A percentile compares a stretch with the other conserved stretches of the same genome.
These are phyloP conservation scores for Cremastobaeus sp. DNA, from an alignment of 2,888 invertebrate genomes.

Conservation along the genomic window DNA sequence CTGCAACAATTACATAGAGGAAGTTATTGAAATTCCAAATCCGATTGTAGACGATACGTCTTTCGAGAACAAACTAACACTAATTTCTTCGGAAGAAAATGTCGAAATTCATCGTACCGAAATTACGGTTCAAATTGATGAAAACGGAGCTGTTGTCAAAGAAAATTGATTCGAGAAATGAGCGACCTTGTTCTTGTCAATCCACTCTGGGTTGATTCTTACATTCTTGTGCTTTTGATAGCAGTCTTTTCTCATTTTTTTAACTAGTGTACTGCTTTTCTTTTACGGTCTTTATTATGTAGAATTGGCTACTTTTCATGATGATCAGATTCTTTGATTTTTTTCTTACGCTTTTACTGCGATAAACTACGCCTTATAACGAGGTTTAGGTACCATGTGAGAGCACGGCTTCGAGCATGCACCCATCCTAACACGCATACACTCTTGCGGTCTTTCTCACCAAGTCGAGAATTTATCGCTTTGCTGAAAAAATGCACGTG, in stretches of 20 bases:
- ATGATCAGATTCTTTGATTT: constrained; percentile 26
- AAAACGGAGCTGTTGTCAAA: constrained; percentile 10
- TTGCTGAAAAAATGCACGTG: constrained; percentile 31
- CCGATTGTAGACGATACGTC: background rate
- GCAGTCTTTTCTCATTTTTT: background rate
- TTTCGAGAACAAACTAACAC: background rate
- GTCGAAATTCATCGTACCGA: too few species aligned
- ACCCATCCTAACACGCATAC: background rate
- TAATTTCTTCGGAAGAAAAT: too few species aligned
- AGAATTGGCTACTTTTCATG: constrained; percentile 9
- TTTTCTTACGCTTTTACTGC: constrained; percentile 4
- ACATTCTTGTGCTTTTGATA: background rate
- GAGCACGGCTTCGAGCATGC: background rate
- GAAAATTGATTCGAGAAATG: background rate
- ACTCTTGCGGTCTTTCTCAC: constrained; percentile 26
- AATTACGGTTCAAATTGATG: constrained; percentile 7
- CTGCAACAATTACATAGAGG: constrained; percentile 12
- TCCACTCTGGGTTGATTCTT: background rate
- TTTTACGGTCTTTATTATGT: background rate
- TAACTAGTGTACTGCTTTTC: background rate
- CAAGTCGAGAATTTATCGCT: constrained; percentile 34
- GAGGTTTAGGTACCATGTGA: background rate
- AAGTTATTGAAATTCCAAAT: background rate
- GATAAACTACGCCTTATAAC: background rate
- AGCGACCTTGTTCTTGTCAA: background rate